Evolutionary conservation across 2,797 vertebrate species (phyloP).

Genomic region (Holocentrus rufus): DNA sequence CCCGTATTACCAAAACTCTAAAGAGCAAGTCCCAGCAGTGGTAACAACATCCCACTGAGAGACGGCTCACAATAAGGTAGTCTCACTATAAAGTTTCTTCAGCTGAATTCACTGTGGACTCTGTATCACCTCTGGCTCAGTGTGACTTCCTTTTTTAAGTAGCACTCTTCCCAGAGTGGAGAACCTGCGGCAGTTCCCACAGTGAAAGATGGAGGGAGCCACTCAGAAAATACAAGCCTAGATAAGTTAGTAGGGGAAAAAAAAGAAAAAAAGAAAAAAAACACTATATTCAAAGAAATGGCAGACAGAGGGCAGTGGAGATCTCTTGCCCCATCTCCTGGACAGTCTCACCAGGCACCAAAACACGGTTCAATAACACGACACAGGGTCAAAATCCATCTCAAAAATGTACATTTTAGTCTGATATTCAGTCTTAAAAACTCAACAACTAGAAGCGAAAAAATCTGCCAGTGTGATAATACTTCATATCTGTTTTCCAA

Average conservation of each 20-base stretch:
- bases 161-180: background rate
- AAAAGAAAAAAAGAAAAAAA: background rate
- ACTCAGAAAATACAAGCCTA: no score
- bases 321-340: constrained; percentile 75
- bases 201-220: background rate
- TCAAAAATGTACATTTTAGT: no score
- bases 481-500: no score
- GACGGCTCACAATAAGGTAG: background rate
- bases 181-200: background rate
- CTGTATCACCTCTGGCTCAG: background rate
- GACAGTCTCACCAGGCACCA: constrained; percentile 23
- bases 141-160: background rate
- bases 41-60: background rate
- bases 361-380: background rate
- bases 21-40: constrained; percentile 9
- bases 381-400: background rate
- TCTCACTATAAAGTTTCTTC: constrained; percentile 4
- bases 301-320: background rate
- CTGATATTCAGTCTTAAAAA: no score
- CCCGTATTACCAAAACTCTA: constrained; percentile 10
- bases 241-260: background rate
- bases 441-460: no score
- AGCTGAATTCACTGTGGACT: background rate
- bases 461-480: no score
- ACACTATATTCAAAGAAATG: background rate